phyloP scores from a whole-genome alignment of 2,888 invertebrate species.

The Thymelicus sylvestris region DNA sequence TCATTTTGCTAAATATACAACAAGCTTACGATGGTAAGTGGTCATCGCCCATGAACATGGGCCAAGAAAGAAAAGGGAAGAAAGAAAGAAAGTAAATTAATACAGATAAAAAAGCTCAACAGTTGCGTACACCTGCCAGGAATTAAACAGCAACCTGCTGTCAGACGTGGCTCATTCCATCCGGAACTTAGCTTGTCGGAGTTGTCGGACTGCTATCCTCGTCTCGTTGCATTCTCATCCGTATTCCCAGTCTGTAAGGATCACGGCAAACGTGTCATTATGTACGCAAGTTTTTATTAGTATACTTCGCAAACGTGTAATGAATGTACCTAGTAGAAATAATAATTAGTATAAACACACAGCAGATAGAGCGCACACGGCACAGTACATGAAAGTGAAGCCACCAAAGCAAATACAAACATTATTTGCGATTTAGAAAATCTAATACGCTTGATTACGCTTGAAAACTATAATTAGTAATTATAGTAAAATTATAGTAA shows the following conservation, averaged over 20 bases:
- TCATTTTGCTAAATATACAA: too few species aligned
- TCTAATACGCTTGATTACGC: too few species aligned
- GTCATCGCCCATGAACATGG: too few species aligned
- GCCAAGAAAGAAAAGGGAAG: too few species aligned
- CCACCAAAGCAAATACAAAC: too few species aligned
- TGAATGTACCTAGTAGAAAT: not conserved
- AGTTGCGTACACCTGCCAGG: constrained; percentile 57
- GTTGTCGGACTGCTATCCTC: not conserved
- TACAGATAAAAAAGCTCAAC: constrained; percentile 10
- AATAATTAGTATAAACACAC: not conserved
- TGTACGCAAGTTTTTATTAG: not conserved
- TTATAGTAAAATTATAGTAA: too few species aligned
- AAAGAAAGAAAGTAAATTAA: too few species aligned
- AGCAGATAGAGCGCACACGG: too few species aligned
- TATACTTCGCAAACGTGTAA: not conserved
- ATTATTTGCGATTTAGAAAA: too few species aligned
- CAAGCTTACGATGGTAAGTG: too few species aligned
- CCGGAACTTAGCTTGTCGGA: constrained; percentile 55
- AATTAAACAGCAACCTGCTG: constrained; percentile 63
- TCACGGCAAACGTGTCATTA: not conserved
- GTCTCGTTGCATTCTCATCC: not conserved
- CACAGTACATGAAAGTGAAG: too few species aligned
- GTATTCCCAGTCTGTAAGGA: not conserved
- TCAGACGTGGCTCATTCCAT: constrained; percentile 58
- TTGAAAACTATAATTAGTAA: too few species aligned